Conservation (phyloP, 2,888 invertebrate species). For the Andrena dorsata region DNA sequence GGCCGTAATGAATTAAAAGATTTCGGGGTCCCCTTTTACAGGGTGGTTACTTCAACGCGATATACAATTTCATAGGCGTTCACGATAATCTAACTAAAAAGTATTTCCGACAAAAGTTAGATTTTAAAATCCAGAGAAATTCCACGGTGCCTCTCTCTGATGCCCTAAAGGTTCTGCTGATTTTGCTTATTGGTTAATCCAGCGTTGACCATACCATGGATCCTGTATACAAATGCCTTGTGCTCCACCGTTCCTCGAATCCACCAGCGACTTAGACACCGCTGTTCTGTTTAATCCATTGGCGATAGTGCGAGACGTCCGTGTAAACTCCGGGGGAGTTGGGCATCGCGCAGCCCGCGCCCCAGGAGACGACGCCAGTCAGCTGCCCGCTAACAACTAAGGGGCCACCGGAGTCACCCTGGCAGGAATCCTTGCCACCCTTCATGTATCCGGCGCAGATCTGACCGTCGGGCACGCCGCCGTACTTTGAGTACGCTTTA, state of each 20-base stretch:
- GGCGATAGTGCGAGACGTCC: constrained; percentile 86
- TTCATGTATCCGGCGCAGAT: constrained; percentile 87
- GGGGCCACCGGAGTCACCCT: constrained; percentile 80
- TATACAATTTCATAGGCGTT: too few species aligned
- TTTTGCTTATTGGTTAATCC: too few species aligned
- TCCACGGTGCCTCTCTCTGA: too few species aligned
- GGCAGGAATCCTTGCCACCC: constrained; percentile 86
- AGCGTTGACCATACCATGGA: neutral
- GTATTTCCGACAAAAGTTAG: too few species aligned
- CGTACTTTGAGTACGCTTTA: constrained; percentile 82
- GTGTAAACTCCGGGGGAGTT: constrained; percentile 85
- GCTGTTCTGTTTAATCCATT: constrained; percentile 70
- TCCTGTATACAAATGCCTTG: neutral
- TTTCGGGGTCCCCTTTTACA: too few species aligned
- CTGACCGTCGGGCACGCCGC: constrained; percentile 79
- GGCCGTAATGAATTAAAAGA: too few species aligned
- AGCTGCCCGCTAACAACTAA: constrained; percentile 68
- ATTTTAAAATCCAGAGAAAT: too few species aligned
- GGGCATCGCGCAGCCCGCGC: constrained; percentile 86
- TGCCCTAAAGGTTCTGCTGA: too few species aligned
- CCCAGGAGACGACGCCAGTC: constrained; percentile 83
- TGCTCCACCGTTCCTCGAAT: neutral
- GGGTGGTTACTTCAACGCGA: too few species aligned
- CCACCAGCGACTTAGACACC: constrained; percentile 20
- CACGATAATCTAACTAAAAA: too few species aligned